Conservation (phyloP, 1,140 invertebrate species). For the Diorhabda elongata region DNA sequence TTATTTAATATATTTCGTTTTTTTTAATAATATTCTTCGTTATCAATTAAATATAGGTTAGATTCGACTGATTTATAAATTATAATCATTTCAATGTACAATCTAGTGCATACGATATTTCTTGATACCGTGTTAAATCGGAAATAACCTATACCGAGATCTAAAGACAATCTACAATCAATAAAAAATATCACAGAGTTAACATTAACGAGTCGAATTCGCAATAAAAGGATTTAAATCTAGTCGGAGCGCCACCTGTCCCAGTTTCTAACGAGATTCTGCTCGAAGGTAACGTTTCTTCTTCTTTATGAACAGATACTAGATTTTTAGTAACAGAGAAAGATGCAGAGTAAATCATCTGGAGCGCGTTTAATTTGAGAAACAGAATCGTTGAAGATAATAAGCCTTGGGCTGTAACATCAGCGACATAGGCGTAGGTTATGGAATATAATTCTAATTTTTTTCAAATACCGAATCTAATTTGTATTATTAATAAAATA, state of each 20-base stretch:
- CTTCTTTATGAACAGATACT: not conserved
- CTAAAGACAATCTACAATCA: too few relatives aligned
- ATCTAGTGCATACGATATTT: too few relatives aligned
- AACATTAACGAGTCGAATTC: conserved; percentile 11
- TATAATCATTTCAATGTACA: too few relatives aligned
- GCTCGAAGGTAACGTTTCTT: not conserved
- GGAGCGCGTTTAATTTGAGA: not conserved
- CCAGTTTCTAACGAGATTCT: not conserved
- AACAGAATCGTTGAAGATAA: conserved; percentile 14
- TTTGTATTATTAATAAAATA: too few relatives aligned
- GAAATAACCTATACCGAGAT: not conserved
- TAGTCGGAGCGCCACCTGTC: conserved; percentile 16
- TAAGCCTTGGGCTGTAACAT: conserved; percentile 5
- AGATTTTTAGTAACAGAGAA: not conserved
- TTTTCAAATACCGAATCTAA: too few relatives aligned
- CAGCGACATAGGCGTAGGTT: not conserved
- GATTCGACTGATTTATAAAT: too few relatives aligned
- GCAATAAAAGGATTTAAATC: conserved; percentile 10
- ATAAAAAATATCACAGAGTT: not conserved
- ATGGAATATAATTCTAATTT: too few relatives aligned
- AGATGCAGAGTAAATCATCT: not conserved
- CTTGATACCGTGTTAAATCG: not conserved
- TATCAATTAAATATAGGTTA: too few relatives aligned
- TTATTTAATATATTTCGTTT: too few relatives aligned
- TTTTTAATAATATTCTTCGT: too few relatives aligned